These are phyloP conservation scores for Takifugu rubripes DNA, from an alignment of 2,797 vertebrate genomes.

Conservation along the genomic window DNA sequence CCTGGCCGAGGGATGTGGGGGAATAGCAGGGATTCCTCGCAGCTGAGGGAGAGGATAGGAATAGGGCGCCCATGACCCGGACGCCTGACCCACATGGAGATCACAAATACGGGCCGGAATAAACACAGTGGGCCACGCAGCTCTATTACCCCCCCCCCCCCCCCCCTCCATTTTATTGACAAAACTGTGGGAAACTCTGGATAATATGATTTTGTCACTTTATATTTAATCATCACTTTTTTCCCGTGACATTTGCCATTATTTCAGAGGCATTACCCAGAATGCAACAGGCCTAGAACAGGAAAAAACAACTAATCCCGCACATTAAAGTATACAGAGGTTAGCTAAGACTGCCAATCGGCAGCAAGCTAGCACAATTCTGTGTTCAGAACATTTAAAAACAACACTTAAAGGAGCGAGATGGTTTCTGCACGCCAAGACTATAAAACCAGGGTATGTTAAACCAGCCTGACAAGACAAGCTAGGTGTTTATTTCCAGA, in stretches of 20 bases:
- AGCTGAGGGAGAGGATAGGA: slow-evolving; percentile 52
- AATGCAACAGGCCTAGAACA: not conserved
- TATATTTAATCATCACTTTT: slow-evolving; percentile 18
- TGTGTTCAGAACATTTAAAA: too few relatives aligned
- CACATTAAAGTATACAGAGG: too few relatives aligned
- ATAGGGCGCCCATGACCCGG: slow-evolving; percentile 37
- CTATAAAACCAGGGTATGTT: slow-evolving; percentile 10
- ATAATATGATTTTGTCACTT: slow-evolving; percentile 24
- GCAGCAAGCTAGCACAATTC: too few relatives aligned
- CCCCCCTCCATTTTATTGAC: slow-evolving; percentile 2
- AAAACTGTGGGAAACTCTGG: slow-evolving; percentile 11
- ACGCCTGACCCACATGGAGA: slow-evolving; percentile 41
- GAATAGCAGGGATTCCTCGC: slow-evolving; percentile 61
- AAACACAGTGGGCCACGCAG: not conserved
- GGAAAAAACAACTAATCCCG: not conserved
- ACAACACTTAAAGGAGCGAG: too few relatives aligned
- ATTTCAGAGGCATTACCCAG: slow-evolving; percentile 1
- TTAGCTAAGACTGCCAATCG: too few relatives aligned
- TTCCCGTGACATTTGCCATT: slow-evolving; percentile 1
- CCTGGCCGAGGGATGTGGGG: slow-evolving; percentile 57
- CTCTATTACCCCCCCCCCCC: slow-evolving; percentile 1
- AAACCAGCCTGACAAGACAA: slow-evolving; percentile 10
- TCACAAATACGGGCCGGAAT: not conserved
- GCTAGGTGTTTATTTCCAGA: slow-evolving; percentile 37
- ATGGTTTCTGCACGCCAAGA: not conserved